Conservation (phyloP, 2,888 invertebrate genomes). For the Cryptophagus acutangulus region DNA sequence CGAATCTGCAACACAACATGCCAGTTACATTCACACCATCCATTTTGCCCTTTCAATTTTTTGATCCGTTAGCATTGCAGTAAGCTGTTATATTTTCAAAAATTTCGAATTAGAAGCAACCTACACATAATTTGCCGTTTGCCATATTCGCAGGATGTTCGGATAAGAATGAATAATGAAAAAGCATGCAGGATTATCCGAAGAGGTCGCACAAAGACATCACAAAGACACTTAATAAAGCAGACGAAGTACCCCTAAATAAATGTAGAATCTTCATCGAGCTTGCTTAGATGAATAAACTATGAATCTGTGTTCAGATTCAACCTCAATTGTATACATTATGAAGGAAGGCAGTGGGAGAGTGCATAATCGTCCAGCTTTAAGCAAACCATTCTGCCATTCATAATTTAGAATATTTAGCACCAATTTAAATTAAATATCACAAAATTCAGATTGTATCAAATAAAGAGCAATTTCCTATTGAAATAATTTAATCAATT, state of each 20-base stretch:
- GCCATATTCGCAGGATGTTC: slow-evolving; percentile 3
- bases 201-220: slow-evolving; percentile 12
- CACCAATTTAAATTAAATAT: no score
- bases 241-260: slow-evolving; percentile 24
- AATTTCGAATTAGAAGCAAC: no score
- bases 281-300: slow-evolving; percentile 34
- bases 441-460: no score
- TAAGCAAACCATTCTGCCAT: no score
- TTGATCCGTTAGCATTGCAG: no score
- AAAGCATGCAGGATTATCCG: slow-evolving; percentile 6
- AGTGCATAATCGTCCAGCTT: slow-evolving; percentile 50
- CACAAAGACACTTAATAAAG: slow-evolving; percentile 19
- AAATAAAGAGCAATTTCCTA: no score
- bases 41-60: neutral
- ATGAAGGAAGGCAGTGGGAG: slow-evolving; percentile 36
- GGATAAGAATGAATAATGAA: slow-evolving; percentile 5
- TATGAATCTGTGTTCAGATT: slow-evolving; percentile 50
- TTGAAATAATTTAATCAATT: no score
- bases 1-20: slow-evolving; percentile 66
- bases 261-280: slow-evolving; percentile 27
- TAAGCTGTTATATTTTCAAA: no score
- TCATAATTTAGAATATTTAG: no score
- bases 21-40: neutral
- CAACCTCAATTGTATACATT: slow-evolving; percentile 39
- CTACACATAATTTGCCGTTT: slow-evolving; percentile 1